These are phyloP conservation scores for Eupeodes luniger DNA, from an alignment of 2,888 invertebrate species.

Conservation along the genomic window DNA sequence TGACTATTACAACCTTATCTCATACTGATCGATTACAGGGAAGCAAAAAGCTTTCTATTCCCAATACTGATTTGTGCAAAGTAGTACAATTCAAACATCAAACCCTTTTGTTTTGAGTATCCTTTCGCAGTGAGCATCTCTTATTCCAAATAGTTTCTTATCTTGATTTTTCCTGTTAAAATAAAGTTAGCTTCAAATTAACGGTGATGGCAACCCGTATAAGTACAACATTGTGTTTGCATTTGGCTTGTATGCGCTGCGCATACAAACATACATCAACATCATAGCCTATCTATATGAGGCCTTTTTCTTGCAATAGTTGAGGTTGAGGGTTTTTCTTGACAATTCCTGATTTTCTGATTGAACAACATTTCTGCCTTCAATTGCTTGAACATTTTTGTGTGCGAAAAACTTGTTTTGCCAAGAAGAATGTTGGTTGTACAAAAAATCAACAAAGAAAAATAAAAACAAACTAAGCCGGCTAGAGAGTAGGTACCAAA, in stretches of 20 bases:
- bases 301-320: constrained; percentile 33
- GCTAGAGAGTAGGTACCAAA: constrained; percentile 8
- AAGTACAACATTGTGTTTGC: neutral
- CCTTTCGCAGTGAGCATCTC: too few relatives aligned
- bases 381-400: constrained; percentile 62
- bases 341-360: constrained; percentile 68
- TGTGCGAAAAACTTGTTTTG: constrained; percentile 67
- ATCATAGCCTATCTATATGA: neutral
- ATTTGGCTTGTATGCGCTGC: neutral
- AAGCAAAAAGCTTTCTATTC: too few relatives aligned
- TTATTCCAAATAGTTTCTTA: too few relatives aligned
- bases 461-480: constrained; percentile 16
- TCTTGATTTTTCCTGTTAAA: too few relatives aligned
- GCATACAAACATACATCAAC: neutral
- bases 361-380: constrained; percentile 74
- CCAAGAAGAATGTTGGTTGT: constrained; percentile 29
- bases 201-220: neutral
- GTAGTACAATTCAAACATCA: too few relatives aligned
- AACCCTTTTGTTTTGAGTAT: too few relatives aligned
- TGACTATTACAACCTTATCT: too few relatives aligned
- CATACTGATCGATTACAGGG: too few relatives aligned
- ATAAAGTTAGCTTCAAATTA: neutral
- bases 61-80: too few relatives aligned
- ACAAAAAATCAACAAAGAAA: neutral
- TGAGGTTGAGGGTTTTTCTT: constrained; percentile 52